A percentile compares a stretch with the other conserved stretches of the same genome.
Conservation (phyloP, 2,888 invertebrate genomes). For the Phragmatobia fuliginosa region DNA sequence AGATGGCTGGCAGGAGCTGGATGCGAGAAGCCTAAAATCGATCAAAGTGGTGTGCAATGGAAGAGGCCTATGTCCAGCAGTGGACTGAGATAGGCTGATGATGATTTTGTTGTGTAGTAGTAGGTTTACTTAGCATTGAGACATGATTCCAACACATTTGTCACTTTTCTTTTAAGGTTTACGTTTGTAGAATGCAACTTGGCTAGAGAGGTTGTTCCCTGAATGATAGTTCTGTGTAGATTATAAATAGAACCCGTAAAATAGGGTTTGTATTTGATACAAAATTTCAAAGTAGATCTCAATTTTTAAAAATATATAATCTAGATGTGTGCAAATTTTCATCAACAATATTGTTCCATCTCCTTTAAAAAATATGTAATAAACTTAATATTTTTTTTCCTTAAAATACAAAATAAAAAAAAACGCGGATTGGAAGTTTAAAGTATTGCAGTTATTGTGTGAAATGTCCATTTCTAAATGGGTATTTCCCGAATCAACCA, state of each 20-base stretch:
- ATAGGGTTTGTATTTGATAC: background rate
- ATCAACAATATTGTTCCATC: conserved; percentile 1
- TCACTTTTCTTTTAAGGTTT: too few species aligned
- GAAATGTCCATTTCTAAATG: conserved; percentile 3
- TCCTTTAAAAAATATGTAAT: background rate
- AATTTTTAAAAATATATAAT: background rate
- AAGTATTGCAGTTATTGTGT: background rate
- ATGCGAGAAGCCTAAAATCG: too few species aligned
- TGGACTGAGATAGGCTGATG: too few species aligned
- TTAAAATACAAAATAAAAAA: background rate
- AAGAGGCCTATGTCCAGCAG: too few species aligned
- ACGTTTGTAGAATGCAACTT: too few species aligned
- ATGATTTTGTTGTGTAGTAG: too few species aligned
- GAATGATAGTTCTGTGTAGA: background rate
- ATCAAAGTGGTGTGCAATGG: too few species aligned
- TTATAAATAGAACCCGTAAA: background rate
- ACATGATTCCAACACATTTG: too few species aligned
- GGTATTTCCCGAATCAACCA: conserved; percentile 14
- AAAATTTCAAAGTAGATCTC: background rate
- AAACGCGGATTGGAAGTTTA: background rate
- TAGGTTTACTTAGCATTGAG: too few species aligned
- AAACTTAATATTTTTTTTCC: conserved; percentile 10
- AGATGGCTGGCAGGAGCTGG: too few species aligned
- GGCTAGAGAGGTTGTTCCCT: too few species aligned
- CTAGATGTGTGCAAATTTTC: background rate